phyloP scores from a whole-genome alignment of 2,888 invertebrate species.

The Xylota sylvarum region DNA sequence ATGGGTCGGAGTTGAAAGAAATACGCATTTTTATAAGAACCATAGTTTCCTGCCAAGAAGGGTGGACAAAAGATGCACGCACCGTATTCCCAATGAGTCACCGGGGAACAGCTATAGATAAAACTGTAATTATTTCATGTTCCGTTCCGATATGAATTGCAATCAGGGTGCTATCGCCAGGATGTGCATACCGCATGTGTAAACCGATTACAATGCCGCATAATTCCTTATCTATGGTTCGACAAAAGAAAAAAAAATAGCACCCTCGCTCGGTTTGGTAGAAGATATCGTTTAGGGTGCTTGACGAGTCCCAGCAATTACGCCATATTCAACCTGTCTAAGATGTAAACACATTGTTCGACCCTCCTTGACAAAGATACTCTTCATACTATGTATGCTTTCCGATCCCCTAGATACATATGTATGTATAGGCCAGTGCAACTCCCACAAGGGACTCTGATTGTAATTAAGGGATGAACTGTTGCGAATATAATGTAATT shows the following conservation, averaged over 20 bases:
- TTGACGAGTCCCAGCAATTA: constrained; percentile 74
- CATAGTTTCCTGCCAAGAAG: constrained; percentile 16
- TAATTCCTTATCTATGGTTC: constrained; percentile 52
- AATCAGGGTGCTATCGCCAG: constrained; percentile 51
- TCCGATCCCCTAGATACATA: constrained; percentile 34
- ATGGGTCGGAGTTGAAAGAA: constrained; percentile 26
- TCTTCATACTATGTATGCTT: constrained; percentile 34
- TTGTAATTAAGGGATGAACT: constrained; percentile 77
- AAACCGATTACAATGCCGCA: constrained; percentile 71
- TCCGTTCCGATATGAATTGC: constrained; percentile 45
- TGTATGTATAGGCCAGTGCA: constrained; percentile 51
- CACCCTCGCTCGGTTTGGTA: constrained; percentile 7
- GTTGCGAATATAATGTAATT: constrained; percentile 76
- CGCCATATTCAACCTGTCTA: constrained; percentile 75
- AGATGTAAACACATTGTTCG: constrained; percentile 72
- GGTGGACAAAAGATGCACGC: constrained; percentile 38
- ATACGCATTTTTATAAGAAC: constrained; percentile 60
- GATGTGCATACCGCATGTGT: constrained; percentile 63
- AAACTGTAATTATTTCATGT: constrained; percentile 48
- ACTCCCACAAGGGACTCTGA: constrained; percentile 67
- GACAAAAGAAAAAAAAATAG: background rate
- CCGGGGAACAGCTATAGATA: constrained; percentile 24
- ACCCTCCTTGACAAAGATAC: constrained; percentile 57
- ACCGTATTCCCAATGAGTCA: constrained; percentile 31
- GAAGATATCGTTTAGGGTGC: constrained; percentile 60